Percentiles rank a stretch among this genome's conserved stretches.
These are phyloP conservation scores for Karalla daura DNA, from an alignment of 2,797 vertebrate species.

Conservation along the genomic window DNA sequence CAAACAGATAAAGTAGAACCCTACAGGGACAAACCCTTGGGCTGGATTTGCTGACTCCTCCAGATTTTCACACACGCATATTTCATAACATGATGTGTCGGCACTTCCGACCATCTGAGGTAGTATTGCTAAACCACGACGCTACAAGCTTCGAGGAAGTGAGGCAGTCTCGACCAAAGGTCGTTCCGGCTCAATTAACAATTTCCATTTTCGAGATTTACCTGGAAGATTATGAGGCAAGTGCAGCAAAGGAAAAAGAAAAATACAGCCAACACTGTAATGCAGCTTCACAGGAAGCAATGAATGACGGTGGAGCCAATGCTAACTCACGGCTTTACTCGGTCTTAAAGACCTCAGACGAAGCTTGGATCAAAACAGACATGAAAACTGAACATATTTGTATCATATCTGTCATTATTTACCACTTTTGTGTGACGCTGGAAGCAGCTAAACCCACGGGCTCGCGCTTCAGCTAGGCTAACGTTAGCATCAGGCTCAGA, in stretches of 20 bases:
- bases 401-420: too few species aligned
- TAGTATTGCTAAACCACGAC: slow-evolving; percentile 16
- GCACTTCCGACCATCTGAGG: slow-evolving; percentile 44
- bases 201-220: slow-evolving; percentile 15
- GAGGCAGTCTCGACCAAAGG: slow-evolving; percentile 54
- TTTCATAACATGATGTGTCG: slow-evolving; percentile 44
- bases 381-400: too few species aligned
- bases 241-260: neutral
- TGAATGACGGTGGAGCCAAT: slow-evolving; percentile 31
- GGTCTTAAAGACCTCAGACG: neutral
- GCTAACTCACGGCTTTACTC: slow-evolving; percentile 14
- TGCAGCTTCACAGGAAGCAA: slow-evolving; percentile 2
- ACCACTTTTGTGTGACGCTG: too few species aligned
- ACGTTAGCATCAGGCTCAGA: slow-evolving; percentile 30
- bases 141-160: slow-evolving; percentile 32
- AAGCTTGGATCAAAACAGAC: neutral
- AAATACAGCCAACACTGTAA: neutral
- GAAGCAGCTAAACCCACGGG: slow-evolving; percentile 12
- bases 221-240: neutral
- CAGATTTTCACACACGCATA: neutral
- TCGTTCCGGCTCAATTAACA: slow-evolving; percentile 18
- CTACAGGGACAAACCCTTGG: too few species aligned
- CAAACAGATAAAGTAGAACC: neutral
- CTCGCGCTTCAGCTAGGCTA: slow-evolving; percentile 48
- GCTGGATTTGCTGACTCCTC: neutral